A percentile compares a stretch with the other conserved stretches of the same genome.
Conservation (phyloP, 2,888 invertebrate genomes). For the Abscondita cerata region DNA sequence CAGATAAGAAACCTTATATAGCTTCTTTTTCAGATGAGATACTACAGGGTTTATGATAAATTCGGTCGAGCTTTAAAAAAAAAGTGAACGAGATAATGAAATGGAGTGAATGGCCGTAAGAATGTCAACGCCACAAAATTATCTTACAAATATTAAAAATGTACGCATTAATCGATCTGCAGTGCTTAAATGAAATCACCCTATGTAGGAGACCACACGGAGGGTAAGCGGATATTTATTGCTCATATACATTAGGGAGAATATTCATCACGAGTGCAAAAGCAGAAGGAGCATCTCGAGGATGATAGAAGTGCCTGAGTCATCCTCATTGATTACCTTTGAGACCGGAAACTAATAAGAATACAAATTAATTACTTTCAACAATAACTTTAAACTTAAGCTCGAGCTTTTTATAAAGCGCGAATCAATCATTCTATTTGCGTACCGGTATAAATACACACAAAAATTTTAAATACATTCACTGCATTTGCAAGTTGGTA, state of each 20-base stretch:
- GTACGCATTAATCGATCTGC: slow-evolving; percentile 54
- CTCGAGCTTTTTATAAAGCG: slow-evolving; percentile 8
- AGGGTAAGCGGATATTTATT: slow-evolving; percentile 51
- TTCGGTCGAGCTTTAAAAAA: slow-evolving; percentile 37
- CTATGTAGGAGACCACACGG: slow-evolving; percentile 37
- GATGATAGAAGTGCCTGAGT: slow-evolving; percentile 32
- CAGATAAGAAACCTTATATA: slow-evolving; percentile 46
- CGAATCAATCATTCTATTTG: slow-evolving; percentile 35
- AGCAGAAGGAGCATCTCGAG: slow-evolving; percentile 43
- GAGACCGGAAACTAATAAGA: slow-evolving; percentile 20
- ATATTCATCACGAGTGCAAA: slow-evolving; percentile 51
- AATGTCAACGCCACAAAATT: slow-evolving; percentile 54
- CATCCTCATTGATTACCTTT: slow-evolving; percentile 32
- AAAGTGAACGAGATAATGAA: slow-evolving; percentile 45
- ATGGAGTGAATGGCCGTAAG: slow-evolving; percentile 47
- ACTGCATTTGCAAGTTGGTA: slow-evolving; percentile 16
- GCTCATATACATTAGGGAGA: slow-evolving; percentile 55
- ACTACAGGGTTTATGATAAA: slow-evolving; percentile 44
- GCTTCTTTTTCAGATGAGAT: slow-evolving; percentile 43
- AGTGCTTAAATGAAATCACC: slow-evolving; percentile 52
- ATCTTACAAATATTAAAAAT: slow-evolving; percentile 52
- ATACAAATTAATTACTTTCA: slow-evolving; percentile 13
- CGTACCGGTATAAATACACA: slow-evolving; percentile 21
- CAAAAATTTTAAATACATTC: slow-evolving; percentile 21
- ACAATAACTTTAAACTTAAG: too few species aligned